Evolutionary conservation across 1,140 invertebrate genomes (phyloP).

Genomic region (Frieseomelitta varia): DNA sequence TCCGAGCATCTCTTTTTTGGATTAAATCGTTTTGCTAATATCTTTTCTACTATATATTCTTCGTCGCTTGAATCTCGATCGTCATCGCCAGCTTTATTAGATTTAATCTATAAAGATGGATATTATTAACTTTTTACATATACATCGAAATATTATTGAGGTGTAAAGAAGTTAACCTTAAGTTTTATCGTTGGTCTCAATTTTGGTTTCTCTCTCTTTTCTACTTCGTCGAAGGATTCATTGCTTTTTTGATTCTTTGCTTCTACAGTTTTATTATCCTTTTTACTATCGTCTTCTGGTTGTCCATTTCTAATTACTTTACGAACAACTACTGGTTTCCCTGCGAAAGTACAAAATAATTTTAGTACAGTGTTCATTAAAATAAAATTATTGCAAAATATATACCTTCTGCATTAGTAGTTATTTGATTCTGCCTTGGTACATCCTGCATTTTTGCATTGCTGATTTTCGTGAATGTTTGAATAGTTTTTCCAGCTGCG

Average conservation of each 20-base stretch:
- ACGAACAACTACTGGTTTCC: slow-evolving; percentile 75
- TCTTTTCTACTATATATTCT: slow-evolving; percentile 89
- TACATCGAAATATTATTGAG: not conserved
- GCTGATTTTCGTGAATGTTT: slow-evolving; percentile 85
- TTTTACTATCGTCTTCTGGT: slow-evolving; percentile 75
- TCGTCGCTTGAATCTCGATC: slow-evolving; percentile 81
- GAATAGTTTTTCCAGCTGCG: slow-evolving; percentile 88
- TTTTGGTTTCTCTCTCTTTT: slow-evolving; percentile 72
- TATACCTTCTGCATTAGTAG: slow-evolving; percentile 66
- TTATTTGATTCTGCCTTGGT: slow-evolving; percentile 67
- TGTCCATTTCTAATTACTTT: slow-evolving; percentile 80
- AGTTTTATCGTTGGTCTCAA: slow-evolving; percentile 77
- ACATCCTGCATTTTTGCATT: slow-evolving; percentile 81
- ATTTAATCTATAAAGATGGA: slow-evolving; percentile 50
- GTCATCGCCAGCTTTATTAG: slow-evolving; percentile 67
- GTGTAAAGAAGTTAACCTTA: slow-evolving; percentile 64
- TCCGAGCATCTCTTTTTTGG: slow-evolving; percentile 89
- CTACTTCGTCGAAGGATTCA: slow-evolving; percentile 56
- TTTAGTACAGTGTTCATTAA: not conserved
- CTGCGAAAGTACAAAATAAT: slow-evolving; percentile 13
- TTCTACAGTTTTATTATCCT: slow-evolving; percentile 53
- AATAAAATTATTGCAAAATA: slow-evolving; percentile 3
- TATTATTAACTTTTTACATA: not conserved
- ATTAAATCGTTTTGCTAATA: slow-evolving; percentile 91
- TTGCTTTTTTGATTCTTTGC: slow-evolving; percentile 51